Base-by-base conservation (phyloP, 1,140 invertebrate species). In the Brachionus paranguensis region DNA sequence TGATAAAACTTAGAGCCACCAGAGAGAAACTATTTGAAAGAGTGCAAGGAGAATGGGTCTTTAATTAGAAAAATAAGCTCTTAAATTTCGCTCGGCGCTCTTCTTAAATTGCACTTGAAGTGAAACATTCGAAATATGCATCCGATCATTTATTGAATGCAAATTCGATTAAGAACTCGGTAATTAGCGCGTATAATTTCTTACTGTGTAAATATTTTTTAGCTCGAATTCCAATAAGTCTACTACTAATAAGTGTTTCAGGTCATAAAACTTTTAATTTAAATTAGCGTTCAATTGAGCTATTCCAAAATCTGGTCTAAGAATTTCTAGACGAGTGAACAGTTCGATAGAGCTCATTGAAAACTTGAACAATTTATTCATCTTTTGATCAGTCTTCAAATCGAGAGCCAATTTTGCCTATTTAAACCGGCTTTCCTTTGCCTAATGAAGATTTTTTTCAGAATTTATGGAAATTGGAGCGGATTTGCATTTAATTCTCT, bases 141-240 rank as follows among this genome's bases (percentile, higher is more conserved):
- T 60, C 53, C 53, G 53, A 60, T 24, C 53, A 60, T 60, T 60
- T 60, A 60, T 60, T 60, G 53, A 60, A 60, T 60, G 53, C 53
- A 60, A 24, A 60, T 60, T 60, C 53, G 53, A 60, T 60, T 60
- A 60, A 60, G 20, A 60, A 60, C 53, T 60, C 53, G 53, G 53
- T 60, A 60, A 60, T 60, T 60, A 60, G 53, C 53, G 53, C 53
- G 53, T 60, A 60, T 60, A 60, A 60, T 20, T 60, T 60, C 53
- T n/a, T 60, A 60, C 53, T 60, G 53, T 60, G 53, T 60, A 60
- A 60, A 60, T 60, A 60, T 60, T 60, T 60, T 60, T 60, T 60
- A 60, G 53, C 53, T 60, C 53, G 53, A 60, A 60, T 60, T 60
- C 53, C 53, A 60, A 60, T 60, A 60, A 60, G 53, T 60, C 53